Evolutionary conservation across 2,888 invertebrate species (phyloP).

Genomic region (Cylloceria caligata): DNA sequence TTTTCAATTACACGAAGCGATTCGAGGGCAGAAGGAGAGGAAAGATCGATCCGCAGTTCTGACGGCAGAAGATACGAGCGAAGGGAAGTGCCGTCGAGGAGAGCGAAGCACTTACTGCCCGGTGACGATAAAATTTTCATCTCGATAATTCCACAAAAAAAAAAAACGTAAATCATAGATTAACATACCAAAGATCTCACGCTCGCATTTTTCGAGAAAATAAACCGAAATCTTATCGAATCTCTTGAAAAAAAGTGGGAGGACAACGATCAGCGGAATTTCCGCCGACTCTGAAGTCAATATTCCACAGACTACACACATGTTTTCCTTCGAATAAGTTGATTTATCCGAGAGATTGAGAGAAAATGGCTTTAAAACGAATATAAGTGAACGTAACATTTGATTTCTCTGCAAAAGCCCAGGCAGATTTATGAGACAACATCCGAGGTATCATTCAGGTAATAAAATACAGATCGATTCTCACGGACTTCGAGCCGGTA

Average conservation of each 20-base stretch:
- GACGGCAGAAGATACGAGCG: conserved; percentile 27
- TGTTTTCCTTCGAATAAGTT: conserved; percentile 20
- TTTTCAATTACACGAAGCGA: conserved; percentile 77
- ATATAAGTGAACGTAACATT: conserved; percentile 17
- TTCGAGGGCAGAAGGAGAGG: conserved; percentile 51
- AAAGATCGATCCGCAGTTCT: conserved; percentile 51
- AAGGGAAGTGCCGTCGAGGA: conserved; percentile 24
- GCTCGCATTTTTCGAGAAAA: conserved; percentile 18
- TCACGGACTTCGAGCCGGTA: not conserved
- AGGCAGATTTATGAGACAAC: conserved; percentile 34
- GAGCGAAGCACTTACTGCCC: conserved; percentile 35
- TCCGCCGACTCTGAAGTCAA: conserved; percentile 2
- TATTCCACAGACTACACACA: not conserved
- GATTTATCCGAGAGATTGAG: conserved; percentile 27
- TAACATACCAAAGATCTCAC: not conserved
- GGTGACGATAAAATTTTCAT: conserved; percentile 49
- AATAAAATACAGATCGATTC: conserved; percentile 20
- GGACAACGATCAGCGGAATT: conserved; percentile 21
- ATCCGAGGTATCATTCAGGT: conserved; percentile 8
- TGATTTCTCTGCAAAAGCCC: not conserved
- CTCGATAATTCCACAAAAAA: conserved; percentile 57
- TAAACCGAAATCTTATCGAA: conserved; percentile 21
- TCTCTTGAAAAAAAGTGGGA: conserved; percentile 9
- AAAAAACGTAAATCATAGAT: conserved; percentile 40
- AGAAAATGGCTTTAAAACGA: not conserved